Base-by-base conservation (phyloP, 2,113 vertebrate genomes). In the Oncorhynchus nerka region DNA sequence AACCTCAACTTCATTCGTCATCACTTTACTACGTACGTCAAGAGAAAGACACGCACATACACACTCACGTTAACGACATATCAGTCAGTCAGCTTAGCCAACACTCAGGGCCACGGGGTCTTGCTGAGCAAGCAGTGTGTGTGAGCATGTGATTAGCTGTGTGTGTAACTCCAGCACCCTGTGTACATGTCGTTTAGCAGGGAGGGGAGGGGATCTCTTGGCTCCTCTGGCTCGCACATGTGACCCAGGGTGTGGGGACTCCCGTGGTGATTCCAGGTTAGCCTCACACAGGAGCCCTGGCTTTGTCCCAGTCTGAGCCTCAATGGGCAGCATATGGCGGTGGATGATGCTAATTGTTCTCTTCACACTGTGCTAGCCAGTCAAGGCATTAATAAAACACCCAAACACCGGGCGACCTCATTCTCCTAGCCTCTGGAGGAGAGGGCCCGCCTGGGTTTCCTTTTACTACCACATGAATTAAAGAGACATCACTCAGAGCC, bases 341-440 rank as follows among this genome's bases (percentile, higher is more conserved):
- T 64, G 83, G 92, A 91, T 93, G 89, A 92, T 94, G 91, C 90
- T 94, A 94, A 95, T 92, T 95, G 91, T 90, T 91, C 91, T 92
- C 92, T 93, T 88, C 89, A 92, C 90, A 89, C 87, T 51, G 75
- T 84, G 87, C 92, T 92, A 94, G 94, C 90, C 84, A 90, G 89
- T 87, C 86, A 77, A 90, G 82, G 90, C 79, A 90, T 92, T 92
- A 93, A 93, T 94, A 93, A 93, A 91, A 86, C 89, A 91, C 83
- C 79, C 81, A 80, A 88, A 92, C 90, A 92, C 84, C 80, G 83
- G 85, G 86, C 80, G 85, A 26, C 83, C 79, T 87, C 81, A 85
- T 81, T 88, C 85, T 70, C 79, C 32, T 19, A 39, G 88, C 81
- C 79, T 77, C 73, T 78, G 82, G 78, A 82, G 76, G 74, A 80